phyloP scores from a whole-genome alignment of 1,140 invertebrate species.

The Acromyrmex heyeri region DNA sequence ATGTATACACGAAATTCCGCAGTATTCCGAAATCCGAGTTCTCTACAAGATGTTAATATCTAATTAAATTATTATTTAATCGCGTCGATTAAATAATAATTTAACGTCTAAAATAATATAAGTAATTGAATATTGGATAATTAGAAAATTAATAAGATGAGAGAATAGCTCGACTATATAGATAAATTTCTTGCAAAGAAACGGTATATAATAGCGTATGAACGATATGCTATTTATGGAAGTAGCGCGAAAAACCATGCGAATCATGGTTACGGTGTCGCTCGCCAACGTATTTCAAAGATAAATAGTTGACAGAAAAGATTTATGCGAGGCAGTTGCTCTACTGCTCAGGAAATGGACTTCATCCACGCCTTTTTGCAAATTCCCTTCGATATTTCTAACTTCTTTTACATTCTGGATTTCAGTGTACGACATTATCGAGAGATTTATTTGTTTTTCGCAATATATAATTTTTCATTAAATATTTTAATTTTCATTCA shows the following conservation, averaged over 20 bases:
- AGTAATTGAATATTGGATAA: neutral
- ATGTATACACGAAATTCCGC: neutral
- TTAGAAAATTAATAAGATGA: neutral
- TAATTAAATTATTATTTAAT: too few relatives aligned
- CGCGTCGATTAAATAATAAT: neutral
- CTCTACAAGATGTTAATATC: neutral
- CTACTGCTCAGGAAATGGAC: conserved; percentile 48
- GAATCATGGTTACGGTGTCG: conserved; percentile 44
- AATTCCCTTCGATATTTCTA: conserved; percentile 45
- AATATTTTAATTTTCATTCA: neutral
- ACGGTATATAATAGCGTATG: neutral
- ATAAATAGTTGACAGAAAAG: conserved; percentile 56
- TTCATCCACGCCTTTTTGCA: conserved; percentile 33
- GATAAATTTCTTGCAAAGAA: neutral
- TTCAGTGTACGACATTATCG: conserved; percentile 6
- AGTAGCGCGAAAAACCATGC: conserved; percentile 1
- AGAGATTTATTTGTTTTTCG: neutral
- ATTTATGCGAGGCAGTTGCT: conserved; percentile 39
- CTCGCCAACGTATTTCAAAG: conserved; percentile 48
- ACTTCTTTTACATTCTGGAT: conserved; percentile 9
- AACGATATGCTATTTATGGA: conserved; percentile 2
- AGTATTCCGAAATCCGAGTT: neutral
- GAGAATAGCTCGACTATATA: neutral
- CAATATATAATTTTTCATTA: neutral
- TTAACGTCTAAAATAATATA: neutral